Evolutionary conservation across 2,888 invertebrate genomes (phyloP).

Genomic region (Diaprepes abbreviatus): DNA sequence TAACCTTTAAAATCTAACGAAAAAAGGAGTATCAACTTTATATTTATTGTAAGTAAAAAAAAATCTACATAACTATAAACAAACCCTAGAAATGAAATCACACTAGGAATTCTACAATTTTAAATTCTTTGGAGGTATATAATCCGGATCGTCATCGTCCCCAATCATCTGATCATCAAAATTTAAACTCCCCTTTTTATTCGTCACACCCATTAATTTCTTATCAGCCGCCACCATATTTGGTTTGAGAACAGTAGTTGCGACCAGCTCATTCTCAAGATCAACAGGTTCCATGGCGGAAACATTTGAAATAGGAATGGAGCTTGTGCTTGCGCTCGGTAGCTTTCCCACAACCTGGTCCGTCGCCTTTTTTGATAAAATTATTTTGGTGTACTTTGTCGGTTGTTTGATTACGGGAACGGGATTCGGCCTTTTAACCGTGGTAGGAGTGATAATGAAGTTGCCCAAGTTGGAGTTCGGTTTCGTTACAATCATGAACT

Average conservation of each 20-base stretch:
- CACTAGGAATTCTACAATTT: slow-evolving; percentile 48
- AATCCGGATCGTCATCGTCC: slow-evolving; percentile 57
- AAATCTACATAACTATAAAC: no score
- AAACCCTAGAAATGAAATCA: no score
- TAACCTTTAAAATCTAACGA: no score
- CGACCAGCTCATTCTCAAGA: slow-evolving; percentile 63
- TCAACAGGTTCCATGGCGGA: slow-evolving; percentile 57
- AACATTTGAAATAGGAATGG: slow-evolving; percentile 1
- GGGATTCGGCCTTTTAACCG: slow-evolving; percentile 48
- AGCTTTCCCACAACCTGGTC: slow-evolving; percentile 29
- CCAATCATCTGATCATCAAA: slow-evolving; percentile 25
- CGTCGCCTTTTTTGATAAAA: slow-evolving; percentile 66
- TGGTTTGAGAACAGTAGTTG: slow-evolving; percentile 61
- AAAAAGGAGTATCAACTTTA: no score
- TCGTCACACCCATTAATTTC: slow-evolving; percentile 32
- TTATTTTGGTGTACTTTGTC: slow-evolving; percentile 70
- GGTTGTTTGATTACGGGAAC: slow-evolving; percentile 48
- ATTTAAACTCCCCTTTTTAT: slow-evolving; percentile 26
- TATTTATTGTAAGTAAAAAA: no score
- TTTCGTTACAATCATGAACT: slow-evolving; percentile 57
- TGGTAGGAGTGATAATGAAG: slow-evolving; percentile 51
- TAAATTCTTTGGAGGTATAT: slow-evolving; percentile 57
- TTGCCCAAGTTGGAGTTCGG: slow-evolving; percentile 44
- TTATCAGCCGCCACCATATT: slow-evolving; percentile 51
- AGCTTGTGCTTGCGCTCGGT: slow-evolving; percentile 24